Evolutionary conservation across 2,888 invertebrate genomes (phyloP).

Genomic region (Iphiclides podalirius): DNA sequence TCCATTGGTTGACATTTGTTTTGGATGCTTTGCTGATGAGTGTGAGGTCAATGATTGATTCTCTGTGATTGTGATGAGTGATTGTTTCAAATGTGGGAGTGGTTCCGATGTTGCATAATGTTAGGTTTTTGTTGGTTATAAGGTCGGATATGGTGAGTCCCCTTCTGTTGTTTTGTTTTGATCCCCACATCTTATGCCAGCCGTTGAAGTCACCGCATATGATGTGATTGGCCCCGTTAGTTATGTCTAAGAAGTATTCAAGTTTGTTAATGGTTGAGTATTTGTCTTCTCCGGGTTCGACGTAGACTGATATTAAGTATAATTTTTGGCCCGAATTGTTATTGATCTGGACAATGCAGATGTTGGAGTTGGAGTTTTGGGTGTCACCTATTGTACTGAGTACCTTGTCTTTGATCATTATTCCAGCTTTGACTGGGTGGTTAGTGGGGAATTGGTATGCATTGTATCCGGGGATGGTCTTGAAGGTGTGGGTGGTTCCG

Average conservation of each 20-base stretch:
- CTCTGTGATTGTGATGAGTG: conserved; percentile 15
- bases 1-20: conserved; percentile 15
- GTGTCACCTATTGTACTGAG: conserved; percentile 3
- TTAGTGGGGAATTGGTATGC: conserved; percentile 14
- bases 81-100: conserved; percentile 27
- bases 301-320: conserved; percentile 22
- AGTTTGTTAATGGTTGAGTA: conserved; percentile 6
- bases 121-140: not conserved
- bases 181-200: conserved; percentile 25
- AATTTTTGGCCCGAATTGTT: not conserved
- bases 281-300: conserved; percentile 19
- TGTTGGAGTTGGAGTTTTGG: conserved; percentile 17
- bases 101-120: conserved; percentile 19
- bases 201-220: conserved; percentile 28
- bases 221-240: conserved; percentile 1
- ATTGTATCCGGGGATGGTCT: not conserved
- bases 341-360: conserved; percentile 9
- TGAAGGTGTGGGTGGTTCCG: too few species aligned
- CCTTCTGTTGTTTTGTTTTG: conserved; percentile 6
- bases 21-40: not conserved
- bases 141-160: conserved; percentile 16
- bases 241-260: conserved; percentile 8
- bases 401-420: not conserved
- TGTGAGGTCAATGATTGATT: conserved; percentile 24
- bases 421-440: conserved; percentile 12